phyloP scores from a whole-genome alignment of 1,140 invertebrate genomes.

The Leptinotarsa texana region DNA sequence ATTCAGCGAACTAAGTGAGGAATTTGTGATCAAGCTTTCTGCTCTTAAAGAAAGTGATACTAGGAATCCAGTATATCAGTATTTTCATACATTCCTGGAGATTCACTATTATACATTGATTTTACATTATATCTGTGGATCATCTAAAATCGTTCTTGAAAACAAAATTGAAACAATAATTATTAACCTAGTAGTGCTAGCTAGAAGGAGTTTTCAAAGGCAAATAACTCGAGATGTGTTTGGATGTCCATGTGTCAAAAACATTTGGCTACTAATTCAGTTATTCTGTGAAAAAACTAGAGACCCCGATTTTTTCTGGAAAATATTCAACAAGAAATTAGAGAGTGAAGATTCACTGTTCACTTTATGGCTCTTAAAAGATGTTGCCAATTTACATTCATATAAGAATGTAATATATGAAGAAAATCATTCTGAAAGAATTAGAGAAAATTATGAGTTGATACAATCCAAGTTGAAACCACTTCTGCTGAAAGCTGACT shows the following conservation, averaged over 20 bases:
- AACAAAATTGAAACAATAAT: slow-evolving; percentile 34
- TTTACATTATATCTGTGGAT: slow-evolving; percentile 33
- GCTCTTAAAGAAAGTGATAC: slow-evolving; percentile 22
- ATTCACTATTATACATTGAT: slow-evolving; percentile 40
- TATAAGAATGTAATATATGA: not conserved
- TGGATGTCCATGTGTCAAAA: slow-evolving; percentile 41
- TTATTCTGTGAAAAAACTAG: slow-evolving; percentile 33
- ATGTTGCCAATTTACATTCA: slow-evolving; percentile 32
- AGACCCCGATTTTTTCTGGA: slow-evolving; percentile 39
- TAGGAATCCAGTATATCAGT: slow-evolving; percentile 39
- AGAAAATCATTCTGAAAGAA: slow-evolving; percentile 26
- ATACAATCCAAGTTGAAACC: slow-evolving; percentile 39
- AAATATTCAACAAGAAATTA: slow-evolving; percentile 38
- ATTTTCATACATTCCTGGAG: slow-evolving; percentile 47
- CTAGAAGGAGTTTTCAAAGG: slow-evolving; percentile 33
- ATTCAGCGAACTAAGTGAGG: slow-evolving; percentile 31
- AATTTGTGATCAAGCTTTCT: slow-evolving; percentile 37
- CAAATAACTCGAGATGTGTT: slow-evolving; percentile 23
- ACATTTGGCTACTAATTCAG: slow-evolving; percentile 38
- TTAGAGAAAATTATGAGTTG: slow-evolving; percentile 41
- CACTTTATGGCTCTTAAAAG: slow-evolving; percentile 37
- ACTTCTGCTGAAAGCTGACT: slow-evolving; percentile 29
- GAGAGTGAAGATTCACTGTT: slow-evolving; percentile 34
- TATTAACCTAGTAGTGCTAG: slow-evolving; percentile 36
- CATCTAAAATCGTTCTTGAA: slow-evolving; percentile 27